A percentile compares a stretch with the other conserved stretches of the same genome.
Evolutionary conservation across 2,797 vertebrate genomes (phyloP).

Genomic region (Allobates femoralis): DNA sequence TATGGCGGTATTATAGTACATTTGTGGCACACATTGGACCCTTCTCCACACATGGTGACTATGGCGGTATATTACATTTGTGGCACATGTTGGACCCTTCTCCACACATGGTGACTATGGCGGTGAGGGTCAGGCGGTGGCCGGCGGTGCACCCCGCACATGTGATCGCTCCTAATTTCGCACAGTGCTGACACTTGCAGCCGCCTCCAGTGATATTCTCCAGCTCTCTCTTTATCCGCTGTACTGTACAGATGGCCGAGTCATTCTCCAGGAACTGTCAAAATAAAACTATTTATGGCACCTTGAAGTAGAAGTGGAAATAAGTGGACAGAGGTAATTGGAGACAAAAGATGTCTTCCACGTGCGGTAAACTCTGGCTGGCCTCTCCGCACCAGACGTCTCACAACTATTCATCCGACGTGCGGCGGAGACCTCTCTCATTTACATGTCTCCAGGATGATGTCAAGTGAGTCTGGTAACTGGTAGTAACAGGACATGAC

Average conservation of each 20-base stretch:
- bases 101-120: neutral
- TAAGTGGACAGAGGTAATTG: constrained; percentile 57
- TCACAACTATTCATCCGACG: neutral
- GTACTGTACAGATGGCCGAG: constrained; percentile 24
- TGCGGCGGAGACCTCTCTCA: neutral
- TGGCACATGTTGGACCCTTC: neutral
- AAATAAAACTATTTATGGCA: constrained; percentile 71
- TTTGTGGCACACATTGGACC: no score
- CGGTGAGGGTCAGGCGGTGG: neutral
- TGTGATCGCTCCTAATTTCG: neutral
- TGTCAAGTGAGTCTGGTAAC: neutral
- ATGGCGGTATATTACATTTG: no score
- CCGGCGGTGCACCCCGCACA: neutral
- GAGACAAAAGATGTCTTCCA: constrained; percentile 50
- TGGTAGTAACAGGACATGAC: neutral
- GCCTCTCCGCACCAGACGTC: constrained; percentile 56
- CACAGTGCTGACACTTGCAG: constrained; percentile 3
- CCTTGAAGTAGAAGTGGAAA: constrained; percentile 66
- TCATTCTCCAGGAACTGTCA: constrained; percentile 41
- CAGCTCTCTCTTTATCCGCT: constrained; percentile 30
- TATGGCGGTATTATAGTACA: no score
- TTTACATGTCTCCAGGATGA: neutral
- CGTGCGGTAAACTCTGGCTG: constrained; percentile 68
- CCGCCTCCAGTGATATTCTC: constrained; percentile 21
- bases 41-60: no score